These are phyloP conservation scores for Pterocles gutturalis DNA, from an alignment of 2,113 vertebrate genomes.

Conservation along the genomic window DNA sequence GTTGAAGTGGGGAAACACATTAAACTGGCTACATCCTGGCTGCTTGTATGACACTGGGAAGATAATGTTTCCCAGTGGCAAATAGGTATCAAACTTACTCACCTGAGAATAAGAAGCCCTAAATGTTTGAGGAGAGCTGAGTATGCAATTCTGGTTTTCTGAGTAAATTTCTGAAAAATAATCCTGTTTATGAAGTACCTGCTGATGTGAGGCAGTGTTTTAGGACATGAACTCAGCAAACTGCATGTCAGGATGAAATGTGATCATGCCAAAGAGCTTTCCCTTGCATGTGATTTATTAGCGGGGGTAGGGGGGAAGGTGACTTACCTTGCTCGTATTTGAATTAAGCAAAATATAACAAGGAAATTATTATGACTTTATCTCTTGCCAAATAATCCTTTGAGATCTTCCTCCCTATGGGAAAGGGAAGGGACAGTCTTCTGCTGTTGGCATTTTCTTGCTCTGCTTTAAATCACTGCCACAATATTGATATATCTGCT, in stretches of 20 bases:
- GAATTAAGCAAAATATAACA: background rate
- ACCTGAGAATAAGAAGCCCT: background rate
- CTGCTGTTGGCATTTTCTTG: background rate
- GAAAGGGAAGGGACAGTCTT: background rate
- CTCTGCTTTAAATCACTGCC: background rate
- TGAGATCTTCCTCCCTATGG: background rate
- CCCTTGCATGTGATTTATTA: background rate
- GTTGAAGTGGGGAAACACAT: background rate
- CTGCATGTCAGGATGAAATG: background rate
- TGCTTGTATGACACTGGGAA: background rate
- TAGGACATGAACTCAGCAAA: background rate
- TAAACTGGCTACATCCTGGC: background rate
- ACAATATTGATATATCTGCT: background rate
- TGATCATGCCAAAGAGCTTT: background rate
- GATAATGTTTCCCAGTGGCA: background rate
- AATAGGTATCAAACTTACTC: background rate
- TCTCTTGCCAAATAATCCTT: background rate
- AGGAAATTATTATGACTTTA: background rate
- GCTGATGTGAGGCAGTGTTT: background rate
- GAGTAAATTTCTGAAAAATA: background rate
- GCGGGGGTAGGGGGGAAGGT: background rate
- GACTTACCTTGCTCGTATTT: background rate
- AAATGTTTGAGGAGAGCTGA: background rate
- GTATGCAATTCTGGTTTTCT: background rate
- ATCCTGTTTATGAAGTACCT: background rate